Evolutionary conservation across 2,113 vertebrate species (phyloP).

Genomic region (Tor tambroides): DNA sequence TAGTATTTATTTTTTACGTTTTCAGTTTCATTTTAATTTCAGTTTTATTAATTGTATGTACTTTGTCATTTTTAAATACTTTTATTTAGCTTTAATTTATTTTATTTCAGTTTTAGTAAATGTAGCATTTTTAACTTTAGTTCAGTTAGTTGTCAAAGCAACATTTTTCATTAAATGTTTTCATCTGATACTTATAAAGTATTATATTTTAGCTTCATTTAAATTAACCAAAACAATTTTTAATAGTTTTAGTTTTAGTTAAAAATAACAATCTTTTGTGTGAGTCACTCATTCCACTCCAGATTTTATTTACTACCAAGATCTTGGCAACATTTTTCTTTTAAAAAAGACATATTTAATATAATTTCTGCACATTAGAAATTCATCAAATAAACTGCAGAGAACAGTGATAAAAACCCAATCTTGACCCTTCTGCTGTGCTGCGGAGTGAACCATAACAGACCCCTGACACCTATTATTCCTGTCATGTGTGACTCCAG

Average conservation of each 20-base stretch:
- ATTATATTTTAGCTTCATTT: background rate
- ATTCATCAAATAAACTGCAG: background rate
- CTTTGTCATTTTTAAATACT: too few relatives aligned
- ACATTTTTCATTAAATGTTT: background rate
- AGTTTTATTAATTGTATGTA: too few relatives aligned
- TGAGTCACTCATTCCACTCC: background rate
- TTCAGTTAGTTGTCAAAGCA: background rate
- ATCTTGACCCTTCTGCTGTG: background rate
- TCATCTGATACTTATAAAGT: background rate
- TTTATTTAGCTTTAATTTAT: background rate
- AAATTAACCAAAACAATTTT: background rate
- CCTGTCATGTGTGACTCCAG: background rate
- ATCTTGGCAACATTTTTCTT: background rate
- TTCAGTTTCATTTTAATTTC: too few relatives aligned
- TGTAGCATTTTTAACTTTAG: background rate
- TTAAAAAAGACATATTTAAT: background rate
- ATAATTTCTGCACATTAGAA: background rate
- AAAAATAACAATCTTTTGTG: background rate
- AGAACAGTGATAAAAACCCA: background rate
- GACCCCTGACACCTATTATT: conserved; percentile 7
- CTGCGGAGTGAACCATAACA: background rate
- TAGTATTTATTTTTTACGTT: too few relatives aligned
- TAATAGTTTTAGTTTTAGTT: background rate
- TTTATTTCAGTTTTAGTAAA: background rate
- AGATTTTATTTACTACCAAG: background rate